phyloP scores from a whole-genome alignment of 2,888 invertebrate species.

The Embidobia sp. region DNA sequence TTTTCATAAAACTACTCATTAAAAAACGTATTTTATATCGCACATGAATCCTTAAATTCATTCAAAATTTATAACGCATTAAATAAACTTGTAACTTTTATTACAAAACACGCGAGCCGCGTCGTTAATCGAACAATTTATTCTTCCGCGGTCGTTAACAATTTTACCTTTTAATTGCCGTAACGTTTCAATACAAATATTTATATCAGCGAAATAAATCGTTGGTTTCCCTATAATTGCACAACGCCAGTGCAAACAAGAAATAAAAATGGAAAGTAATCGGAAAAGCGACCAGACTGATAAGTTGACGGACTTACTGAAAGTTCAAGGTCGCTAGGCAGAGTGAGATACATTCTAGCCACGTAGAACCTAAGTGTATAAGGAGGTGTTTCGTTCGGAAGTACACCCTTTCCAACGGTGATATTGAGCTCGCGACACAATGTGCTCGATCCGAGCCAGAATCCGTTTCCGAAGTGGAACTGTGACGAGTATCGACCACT shows the following conservation, averaged over 20 bases:
- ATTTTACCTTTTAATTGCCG: not conserved
- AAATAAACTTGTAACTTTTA: too few species aligned
- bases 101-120: too few species aligned
- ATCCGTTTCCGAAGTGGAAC: constrained; percentile 90
- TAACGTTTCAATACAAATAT: not conserved
- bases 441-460: constrained; percentile 89
- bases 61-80: too few species aligned
- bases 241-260: not conserved
- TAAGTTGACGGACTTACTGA: constrained; percentile 81
- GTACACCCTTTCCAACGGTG: constrained; percentile 81
- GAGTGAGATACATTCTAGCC: constrained; percentile 83
- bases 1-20: too few species aligned
- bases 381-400: constrained; percentile 83
- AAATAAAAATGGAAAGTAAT: constrained; percentile 16
- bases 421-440: constrained; percentile 87
- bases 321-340: constrained; percentile 83
- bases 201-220: constrained; percentile 7
- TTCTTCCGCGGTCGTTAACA: too few species aligned
- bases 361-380: constrained; percentile 85
- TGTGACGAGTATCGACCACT: constrained; percentile 90
- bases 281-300: constrained; percentile 7
- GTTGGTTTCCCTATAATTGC: not conserved
- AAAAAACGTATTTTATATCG: too few species aligned
- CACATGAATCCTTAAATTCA: too few species aligned
- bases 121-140: too few species aligned